Conservation (phyloP, 2,113 vertebrate genomes). For the Myrmecophaga tridactyla region DNA sequence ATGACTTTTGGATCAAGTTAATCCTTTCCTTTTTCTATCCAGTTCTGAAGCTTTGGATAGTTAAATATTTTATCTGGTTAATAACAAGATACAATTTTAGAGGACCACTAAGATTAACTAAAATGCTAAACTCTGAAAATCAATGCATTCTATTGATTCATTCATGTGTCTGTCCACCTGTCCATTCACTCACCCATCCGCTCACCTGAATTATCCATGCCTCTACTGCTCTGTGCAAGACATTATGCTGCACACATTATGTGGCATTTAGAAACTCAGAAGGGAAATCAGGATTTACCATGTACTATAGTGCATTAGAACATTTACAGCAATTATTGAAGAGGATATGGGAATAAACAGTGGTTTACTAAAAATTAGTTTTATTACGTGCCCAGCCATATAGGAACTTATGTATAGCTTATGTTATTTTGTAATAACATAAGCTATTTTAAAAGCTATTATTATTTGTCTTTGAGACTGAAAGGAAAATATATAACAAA, state of each 20-base stretch:
- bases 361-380: not conserved
- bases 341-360: not conserved
- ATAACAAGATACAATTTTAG: not conserved
- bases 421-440: not conserved
- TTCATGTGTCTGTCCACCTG: not conserved
- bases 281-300: not conserved
- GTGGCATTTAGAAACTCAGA: not conserved
- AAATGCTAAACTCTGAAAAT: not conserved
- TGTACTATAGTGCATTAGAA: not conserved
- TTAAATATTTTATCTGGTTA: no score
- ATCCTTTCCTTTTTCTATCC: constrained; percentile 53
- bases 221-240: not conserved
- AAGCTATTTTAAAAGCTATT: no score
- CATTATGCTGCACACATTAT: not conserved
- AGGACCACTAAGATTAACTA: not conserved
- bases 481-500: not conserved
- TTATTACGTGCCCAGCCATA: not conserved
- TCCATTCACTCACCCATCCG: not conserved
- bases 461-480: not conserved
- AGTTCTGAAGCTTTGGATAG: constrained; percentile 5
- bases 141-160: not conserved
- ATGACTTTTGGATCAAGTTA: constrained; percentile 67
- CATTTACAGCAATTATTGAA: not conserved
- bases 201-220: not conserved
- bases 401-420: not conserved